Evolutionary conservation across 2,888 invertebrate genomes (phyloP).

Genomic region (Heliconius hortense): DNA sequence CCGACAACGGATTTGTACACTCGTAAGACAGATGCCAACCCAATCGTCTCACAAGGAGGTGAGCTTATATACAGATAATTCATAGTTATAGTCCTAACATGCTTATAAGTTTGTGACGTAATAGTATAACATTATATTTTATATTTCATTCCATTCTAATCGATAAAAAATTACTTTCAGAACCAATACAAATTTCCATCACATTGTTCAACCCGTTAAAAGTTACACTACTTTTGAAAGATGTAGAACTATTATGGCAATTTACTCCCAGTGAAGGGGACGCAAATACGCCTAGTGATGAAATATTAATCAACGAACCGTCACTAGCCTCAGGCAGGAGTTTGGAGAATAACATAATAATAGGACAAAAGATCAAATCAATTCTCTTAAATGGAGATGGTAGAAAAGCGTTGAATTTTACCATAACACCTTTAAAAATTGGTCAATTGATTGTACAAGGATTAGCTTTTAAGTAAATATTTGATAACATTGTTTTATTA

Average conservation of each 20-base stretch:
- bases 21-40: constrained; percentile 84
- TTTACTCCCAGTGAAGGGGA: constrained; percentile 66
- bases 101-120: too few species aligned
- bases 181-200: constrained; percentile 90
- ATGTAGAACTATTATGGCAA: constrained; percentile 88
- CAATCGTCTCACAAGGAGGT: constrained; percentile 89
- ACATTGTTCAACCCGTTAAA: constrained; percentile 89
- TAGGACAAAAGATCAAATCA: constrained; percentile 81
- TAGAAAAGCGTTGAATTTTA: constrained; percentile 85
- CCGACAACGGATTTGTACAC: constrained; percentile 89
- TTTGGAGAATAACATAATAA: constrained; percentile 71
- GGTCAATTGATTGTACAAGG: constrained; percentile 89
- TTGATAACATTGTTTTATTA: constrained; percentile 37
- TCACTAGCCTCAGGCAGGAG: constrained; percentile 57
- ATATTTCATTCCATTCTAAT: too few species aligned
- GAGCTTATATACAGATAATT: constrained; percentile 37
- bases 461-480: constrained; percentile 84
- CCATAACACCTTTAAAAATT: constrained; percentile 86
- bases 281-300: constrained; percentile 50
- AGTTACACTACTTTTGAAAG: constrained; percentile 85
- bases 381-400: constrained; percentile 82
- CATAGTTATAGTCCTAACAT: neutral
- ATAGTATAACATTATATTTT: too few species aligned
- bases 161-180: constrained; percentile 67
- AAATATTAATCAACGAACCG: constrained; percentile 62